phyloP scores from a whole-genome alignment of 2,888 invertebrate species.

The Orthosia gracilis region DNA sequence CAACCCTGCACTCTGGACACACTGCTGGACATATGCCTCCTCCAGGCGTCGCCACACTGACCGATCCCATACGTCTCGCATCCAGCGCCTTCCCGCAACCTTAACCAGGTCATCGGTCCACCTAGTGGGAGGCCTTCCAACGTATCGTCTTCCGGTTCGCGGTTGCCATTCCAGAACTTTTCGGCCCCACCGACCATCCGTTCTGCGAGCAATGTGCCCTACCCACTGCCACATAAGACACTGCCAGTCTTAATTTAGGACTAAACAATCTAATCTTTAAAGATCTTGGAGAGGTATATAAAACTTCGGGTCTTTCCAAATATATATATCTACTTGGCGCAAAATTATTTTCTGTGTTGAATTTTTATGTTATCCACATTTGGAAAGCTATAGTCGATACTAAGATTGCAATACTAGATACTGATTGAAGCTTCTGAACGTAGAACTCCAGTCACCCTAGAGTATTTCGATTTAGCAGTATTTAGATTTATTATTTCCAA shows the following conservation, averaged over 20 bases:
- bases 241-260: constrained; percentile 14
- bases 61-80: too few relatives aligned
- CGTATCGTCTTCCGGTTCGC: too few relatives aligned
- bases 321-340: neutral
- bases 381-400: neutral
- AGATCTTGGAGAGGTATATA: neutral
- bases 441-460: neutral
- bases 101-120: too few relatives aligned
- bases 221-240: too few relatives aligned
- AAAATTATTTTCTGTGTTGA: neutral
- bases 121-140: too few relatives aligned
- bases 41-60: too few relatives aligned
- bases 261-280: constrained; percentile 15
- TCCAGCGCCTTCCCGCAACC: too few relatives aligned
- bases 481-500: neutral
- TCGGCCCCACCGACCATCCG: too few relatives aligned
- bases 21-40: too few relatives aligned
- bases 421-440: neutral
- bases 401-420: neutral
- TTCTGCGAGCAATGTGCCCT: too few relatives aligned
- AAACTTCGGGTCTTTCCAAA: neutral
- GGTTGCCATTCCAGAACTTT: too few relatives aligned
- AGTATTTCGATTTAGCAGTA: neutral
- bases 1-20: too few relatives aligned
- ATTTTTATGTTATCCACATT: neutral